Base-by-base conservation (phyloP, 2,113 vertebrate genomes). In the Myiopsitta monachus region DNA sequence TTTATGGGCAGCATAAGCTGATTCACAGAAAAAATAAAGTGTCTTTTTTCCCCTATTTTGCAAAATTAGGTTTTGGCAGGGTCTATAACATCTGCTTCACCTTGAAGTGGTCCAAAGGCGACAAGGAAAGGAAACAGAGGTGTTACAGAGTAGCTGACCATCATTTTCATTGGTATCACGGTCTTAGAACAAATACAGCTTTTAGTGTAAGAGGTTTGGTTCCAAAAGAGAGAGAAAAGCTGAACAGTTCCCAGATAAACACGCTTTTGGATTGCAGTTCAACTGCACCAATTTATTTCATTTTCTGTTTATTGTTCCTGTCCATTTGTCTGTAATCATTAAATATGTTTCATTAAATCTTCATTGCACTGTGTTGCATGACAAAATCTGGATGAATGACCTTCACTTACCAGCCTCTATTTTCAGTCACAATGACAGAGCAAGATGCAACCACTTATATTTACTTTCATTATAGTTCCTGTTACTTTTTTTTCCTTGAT, bases 111-210 rank as follows among this genome's bases (percentile, higher is more conserved):
- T 2, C 72, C 3, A 4, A 79, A 21, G 39, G 38, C 2, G 4
- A 54, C 33, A 69, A 64, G 12, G 19, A 78, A 78, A 69, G 27
- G 30, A 83, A 76, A 76, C 8, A 52, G 38, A 67, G 11, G 6
- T 21, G 13, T 17, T 69, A 79, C 33, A 52, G 54, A 41, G 31
- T 8, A 76, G 11, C 8, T 0, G 0, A 47, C 14, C 30, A 75
- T 30, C 11, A 41, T 47, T 80, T 77, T 41, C 31, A 23, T 5
- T 38, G 38, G 19, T 22, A 57, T 21, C 12, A 31, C 11, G 19
- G 49, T 19, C 22, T 69, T 28, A 39, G 15, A 82, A 51, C 24
- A 88, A 55, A 38, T 12, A 85, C 0, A 3, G 17, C 7, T 79
- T 95, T 90, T 66, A 18, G 1, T 22, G 16, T 55, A 75, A 93